Evolutionary conservation across 1,140 invertebrate species (phyloP).

Genomic region (Nasonia vitripennis): DNA sequence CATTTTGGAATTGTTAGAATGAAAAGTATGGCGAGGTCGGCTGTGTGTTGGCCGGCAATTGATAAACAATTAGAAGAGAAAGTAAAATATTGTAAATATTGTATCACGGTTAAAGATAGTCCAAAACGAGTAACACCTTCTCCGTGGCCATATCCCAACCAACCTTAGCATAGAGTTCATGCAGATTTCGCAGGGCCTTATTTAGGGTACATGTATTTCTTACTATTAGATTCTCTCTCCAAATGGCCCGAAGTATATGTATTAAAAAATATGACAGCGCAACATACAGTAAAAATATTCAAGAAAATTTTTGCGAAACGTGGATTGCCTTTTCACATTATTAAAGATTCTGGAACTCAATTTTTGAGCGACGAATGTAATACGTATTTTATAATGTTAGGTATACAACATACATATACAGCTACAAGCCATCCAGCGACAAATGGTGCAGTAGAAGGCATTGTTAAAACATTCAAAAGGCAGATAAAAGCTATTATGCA

Average conservation of each 20-base stretch:
- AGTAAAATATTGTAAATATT: constrained; percentile 58
- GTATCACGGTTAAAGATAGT: constrained; percentile 28
- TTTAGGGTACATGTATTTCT: not conserved
- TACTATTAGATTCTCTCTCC: not conserved
- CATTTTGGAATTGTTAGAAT: constrained; percentile 71
- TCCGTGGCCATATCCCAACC: constrained; percentile 62
- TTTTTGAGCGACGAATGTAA: constrained; percentile 62
- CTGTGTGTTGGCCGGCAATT: constrained; percentile 70
- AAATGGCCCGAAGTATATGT: constrained; percentile 26
- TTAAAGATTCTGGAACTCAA: constrained; percentile 63
- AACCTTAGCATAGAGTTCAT: constrained; percentile 64
- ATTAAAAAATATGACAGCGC: constrained; percentile 32
- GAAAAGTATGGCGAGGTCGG: constrained; percentile 69
- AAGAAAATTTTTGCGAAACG: constrained; percentile 50
- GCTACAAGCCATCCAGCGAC: constrained; percentile 64
- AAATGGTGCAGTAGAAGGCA: constrained; percentile 65
- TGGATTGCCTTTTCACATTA: constrained; percentile 61
- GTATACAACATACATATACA: constrained; percentile 60
- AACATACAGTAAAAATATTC: constrained; percentile 21
- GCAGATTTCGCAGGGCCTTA: constrained; percentile 68
- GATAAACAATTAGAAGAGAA: constrained; percentile 67
- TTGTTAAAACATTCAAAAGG: constrained; percentile 37
- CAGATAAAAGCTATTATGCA: not conserved
- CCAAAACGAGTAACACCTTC: constrained; percentile 52
- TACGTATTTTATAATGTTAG: too few relatives aligned